Evolutionary conservation across 2,797 vertebrate genomes (phyloP).

Genomic region (Anguilla megastoma): DNA sequence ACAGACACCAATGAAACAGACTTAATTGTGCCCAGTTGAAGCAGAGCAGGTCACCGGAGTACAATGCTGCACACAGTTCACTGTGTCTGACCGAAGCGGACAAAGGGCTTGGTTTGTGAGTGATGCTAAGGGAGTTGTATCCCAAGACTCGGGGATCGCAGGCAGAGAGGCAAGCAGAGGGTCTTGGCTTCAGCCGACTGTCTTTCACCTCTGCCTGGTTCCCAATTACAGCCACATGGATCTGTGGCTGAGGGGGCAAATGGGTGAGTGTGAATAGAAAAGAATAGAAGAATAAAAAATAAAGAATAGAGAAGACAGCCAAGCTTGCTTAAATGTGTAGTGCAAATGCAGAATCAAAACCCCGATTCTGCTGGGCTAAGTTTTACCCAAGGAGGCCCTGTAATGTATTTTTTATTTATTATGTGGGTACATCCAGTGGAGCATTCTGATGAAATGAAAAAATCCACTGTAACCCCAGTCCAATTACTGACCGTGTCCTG

Average conservation of each 20-base stretch:
- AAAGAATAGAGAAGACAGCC: neutral
- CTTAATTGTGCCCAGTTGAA: neutral
- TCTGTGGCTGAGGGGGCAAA: neutral
- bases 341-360: neutral
- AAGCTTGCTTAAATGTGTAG: neutral
- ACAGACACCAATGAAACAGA: neutral
- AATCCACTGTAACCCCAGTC: too few species aligned
- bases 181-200: neutral
- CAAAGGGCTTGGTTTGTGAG: neutral
- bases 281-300: neutral
- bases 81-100: neutral
- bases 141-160: neutral
- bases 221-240: neutral
- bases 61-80: neutral
- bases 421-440: too few species aligned
- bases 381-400: too few species aligned
- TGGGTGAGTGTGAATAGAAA: neutral
- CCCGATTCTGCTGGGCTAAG: too few species aligned
- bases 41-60: neutral
- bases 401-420: too few species aligned
- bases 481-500: too few species aligned
- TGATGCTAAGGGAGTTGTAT: neutral
- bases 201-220: neutral
- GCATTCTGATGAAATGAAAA: too few species aligned
- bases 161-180: neutral